These are phyloP conservation scores for Phocides pigmalion DNA, from an alignment of 1,140 invertebrate genomes.

Conservation along the genomic window DNA sequence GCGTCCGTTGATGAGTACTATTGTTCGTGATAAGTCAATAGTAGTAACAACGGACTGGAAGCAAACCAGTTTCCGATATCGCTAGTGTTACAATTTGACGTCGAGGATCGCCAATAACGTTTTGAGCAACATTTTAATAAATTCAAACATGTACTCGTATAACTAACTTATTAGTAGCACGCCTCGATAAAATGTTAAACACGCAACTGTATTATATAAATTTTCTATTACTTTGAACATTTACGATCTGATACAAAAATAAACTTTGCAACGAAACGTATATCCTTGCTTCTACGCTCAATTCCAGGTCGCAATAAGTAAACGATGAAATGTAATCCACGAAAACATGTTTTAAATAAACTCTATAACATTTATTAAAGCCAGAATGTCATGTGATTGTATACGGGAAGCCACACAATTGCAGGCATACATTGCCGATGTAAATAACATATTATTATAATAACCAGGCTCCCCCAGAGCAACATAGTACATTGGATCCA, in stretches of 20 bases:
- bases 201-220: slow-evolving; percentile 31
- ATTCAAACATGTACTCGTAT: slow-evolving; percentile 29
- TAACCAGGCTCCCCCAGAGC: background rate
- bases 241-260: slow-evolving; percentile 28
- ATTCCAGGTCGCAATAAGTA: slow-evolving; percentile 26
- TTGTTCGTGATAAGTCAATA: slow-evolving; percentile 36
- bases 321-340: background rate
- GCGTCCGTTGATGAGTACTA: slow-evolving; percentile 40
- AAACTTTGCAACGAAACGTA: slow-evolving; percentile 21
- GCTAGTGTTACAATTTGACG: background rate
- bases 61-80: slow-evolving; percentile 3
- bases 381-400: slow-evolving; percentile 28
- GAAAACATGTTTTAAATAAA: slow-evolving; percentile 6
- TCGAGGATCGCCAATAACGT: slow-evolving; percentile 12
- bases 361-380: slow-evolving; percentile 26
- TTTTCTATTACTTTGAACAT: slow-evolving; percentile 33
- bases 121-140: slow-evolving; percentile 31
- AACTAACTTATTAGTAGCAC: slow-evolving; percentile 33
- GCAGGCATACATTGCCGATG: background rate
- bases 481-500: background rate
- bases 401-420: slow-evolving; percentile 12
- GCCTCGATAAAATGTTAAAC: slow-evolving; percentile 29
- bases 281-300: slow-evolving; percentile 18
- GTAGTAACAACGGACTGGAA: slow-evolving; percentile 39
- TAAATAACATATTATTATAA: slow-evolving; percentile 2